Evolutionary conservation across 2,113 vertebrate species (phyloP).

Genomic region (Pica pica): DNA sequence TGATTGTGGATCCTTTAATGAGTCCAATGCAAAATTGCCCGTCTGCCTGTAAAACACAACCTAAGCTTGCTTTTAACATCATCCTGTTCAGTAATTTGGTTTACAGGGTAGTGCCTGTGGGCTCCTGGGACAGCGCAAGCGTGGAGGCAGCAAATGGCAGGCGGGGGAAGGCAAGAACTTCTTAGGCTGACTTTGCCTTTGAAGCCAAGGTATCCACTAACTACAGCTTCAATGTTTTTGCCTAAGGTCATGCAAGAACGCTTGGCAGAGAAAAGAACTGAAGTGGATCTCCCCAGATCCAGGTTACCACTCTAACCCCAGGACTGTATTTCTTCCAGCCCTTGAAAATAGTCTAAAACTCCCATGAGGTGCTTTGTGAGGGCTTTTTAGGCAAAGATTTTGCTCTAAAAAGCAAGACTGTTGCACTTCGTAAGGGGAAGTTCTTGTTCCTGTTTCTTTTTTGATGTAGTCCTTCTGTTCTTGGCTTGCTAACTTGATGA

Average conservation of each 20-base stretch:
- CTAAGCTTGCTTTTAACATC: neutral
- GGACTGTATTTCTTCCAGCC: slow-evolving; percentile 19
- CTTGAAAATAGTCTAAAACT: slow-evolving; percentile 35
- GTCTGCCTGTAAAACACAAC: neutral
- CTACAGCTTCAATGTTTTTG: slow-evolving; percentile 32
- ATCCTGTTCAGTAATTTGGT: neutral
- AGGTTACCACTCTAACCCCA: slow-evolving; percentile 19
- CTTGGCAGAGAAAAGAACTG: slow-evolving; percentile 47
- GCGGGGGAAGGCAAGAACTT: neutral
- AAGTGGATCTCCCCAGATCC: slow-evolving; percentile 30
- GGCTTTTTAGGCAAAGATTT: slow-evolving; percentile 15
- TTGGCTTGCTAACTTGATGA: slow-evolving; percentile 40
- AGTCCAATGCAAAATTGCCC: neutral
- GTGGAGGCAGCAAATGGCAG: slow-evolving; percentile 12
- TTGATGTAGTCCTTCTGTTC: slow-evolving; percentile 38
- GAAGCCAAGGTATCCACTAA: neutral
- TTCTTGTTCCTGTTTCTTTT: slow-evolving; percentile 48
- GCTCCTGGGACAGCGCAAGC: neutral
- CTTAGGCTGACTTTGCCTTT: slow-evolving; percentile 29
- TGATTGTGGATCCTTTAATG: neutral
- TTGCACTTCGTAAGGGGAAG: slow-evolving; percentile 42
- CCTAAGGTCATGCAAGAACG: neutral
- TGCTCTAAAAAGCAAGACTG: neutral
- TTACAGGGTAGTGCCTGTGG: neutral
- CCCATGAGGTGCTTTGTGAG: neutral